These are phyloP conservation scores for Spilosoma lubricipeda DNA, from an alignment of 2,888 invertebrate species.

Conservation along the genomic window DNA sequence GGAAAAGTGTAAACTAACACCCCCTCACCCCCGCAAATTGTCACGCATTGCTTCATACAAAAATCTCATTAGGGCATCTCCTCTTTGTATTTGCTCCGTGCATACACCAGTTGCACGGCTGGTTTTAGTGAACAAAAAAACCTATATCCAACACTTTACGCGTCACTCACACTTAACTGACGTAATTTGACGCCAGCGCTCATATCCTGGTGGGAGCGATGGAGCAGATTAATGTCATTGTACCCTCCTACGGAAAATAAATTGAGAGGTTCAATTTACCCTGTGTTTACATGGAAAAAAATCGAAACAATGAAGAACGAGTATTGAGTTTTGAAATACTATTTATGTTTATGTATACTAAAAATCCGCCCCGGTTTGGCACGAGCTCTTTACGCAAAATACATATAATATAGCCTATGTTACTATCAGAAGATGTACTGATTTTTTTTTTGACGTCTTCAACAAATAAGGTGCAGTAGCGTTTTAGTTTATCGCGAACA, in stretches of 20 bases:
- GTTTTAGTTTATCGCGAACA: too few species aligned
- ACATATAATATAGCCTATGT: too few species aligned
- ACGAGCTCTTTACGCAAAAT: too few species aligned
- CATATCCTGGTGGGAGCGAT: background rate
- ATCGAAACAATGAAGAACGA: background rate
- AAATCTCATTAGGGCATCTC: too few species aligned
- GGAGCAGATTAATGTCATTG: background rate
- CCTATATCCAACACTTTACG: background rate
- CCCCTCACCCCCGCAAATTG: too few species aligned
- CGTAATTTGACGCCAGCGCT: conserved; percentile 1
- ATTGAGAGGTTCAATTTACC: background rate
- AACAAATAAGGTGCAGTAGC: too few species aligned
- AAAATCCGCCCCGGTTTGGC: too few species aligned
- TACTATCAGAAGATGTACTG: too few species aligned
- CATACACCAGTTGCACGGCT: background rate
- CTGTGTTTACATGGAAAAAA: background rate
- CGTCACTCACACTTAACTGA: background rate
- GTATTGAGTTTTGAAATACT: background rate
- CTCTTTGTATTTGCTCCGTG: too few species aligned
- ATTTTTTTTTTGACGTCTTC: too few species aligned
- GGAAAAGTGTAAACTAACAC: too few species aligned
- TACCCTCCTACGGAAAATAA: background rate
- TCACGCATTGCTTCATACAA: too few species aligned
- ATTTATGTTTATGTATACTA: background rate
- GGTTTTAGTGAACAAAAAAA: background rate